Evolutionary conservation across 2,888 invertebrate genomes (phyloP).

Genomic region (Coremacera marginata): DNA sequence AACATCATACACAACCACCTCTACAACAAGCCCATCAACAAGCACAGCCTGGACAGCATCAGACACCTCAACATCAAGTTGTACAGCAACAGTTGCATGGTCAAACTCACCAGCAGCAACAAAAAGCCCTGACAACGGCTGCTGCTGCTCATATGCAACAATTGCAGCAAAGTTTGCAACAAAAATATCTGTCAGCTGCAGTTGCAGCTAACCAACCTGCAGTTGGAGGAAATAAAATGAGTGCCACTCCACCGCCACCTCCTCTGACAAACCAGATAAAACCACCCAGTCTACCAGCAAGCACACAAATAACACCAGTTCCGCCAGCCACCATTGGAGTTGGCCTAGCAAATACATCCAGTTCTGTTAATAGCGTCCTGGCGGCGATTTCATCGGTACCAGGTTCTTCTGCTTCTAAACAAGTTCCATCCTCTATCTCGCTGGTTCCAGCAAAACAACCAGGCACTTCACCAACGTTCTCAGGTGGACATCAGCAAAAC

Average conservation of each 20-base stretch:
- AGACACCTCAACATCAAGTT: constrained; percentile 41
- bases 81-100: constrained; percentile 54
- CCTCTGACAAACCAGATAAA: constrained; percentile 53
- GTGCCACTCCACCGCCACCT: constrained; percentile 50
- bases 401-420: constrained; percentile 32
- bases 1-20: constrained; percentile 54
- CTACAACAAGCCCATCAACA: constrained; percentile 54
- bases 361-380: constrained; percentile 12
- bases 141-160: constrained; percentile 50
- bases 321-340: constrained; percentile 40
- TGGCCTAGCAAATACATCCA: constrained; percentile 11
- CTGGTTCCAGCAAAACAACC: constrained; percentile 52
- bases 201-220: constrained; percentile 48
- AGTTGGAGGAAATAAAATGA: constrained; percentile 44
- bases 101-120: constrained; percentile 54
- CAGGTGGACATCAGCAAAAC: constrained; percentile 55
- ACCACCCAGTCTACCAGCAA: constrained; percentile 57
- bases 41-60: constrained; percentile 47
- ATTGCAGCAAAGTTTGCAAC: constrained; percentile 50
- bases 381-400: constrained; percentile 21
- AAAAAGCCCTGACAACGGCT: constrained; percentile 47
- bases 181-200: constrained; percentile 54
- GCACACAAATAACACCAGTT: constrained; percentile 58
- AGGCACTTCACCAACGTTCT: constrained; percentile 47
- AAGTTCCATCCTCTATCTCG: constrained; percentile 50